Base-by-base conservation (phyloP, 2,797 vertebrate genomes). In the Chelonia mydas region DNA sequence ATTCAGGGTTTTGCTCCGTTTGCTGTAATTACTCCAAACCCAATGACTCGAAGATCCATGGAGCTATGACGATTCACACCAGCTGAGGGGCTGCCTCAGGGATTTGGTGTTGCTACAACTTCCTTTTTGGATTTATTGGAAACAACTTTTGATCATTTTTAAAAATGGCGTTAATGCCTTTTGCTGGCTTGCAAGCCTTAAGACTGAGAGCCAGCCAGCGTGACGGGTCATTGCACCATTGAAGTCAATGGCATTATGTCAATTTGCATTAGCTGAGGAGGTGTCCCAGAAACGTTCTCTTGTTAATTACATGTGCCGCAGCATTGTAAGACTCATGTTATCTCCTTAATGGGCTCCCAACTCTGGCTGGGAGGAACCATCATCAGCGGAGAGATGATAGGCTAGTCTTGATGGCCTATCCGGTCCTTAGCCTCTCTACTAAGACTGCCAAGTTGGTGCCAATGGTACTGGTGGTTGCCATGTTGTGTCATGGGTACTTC, bases 371-470 rank as follows among this genome's bases (percentile, higher is more conserved):
- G 55, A 87, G 45, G 45, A 78, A 31, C 45, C 0, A 1, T n/a
- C 54, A 86, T 27, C 37, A 83, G 61, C 80, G 7, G 74, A 49
- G 45, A 89, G 61, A 33, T 6, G 53, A 2, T 28, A 47, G 27
- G 3, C 19, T 57, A 23, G 27, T 1, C 0, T 1, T 78, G 3
- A 11, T 65, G 74, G 80, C 41, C 87, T 45, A 8, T 28, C 6
- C 3, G 11, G 74, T 49, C 74, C 13, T 28, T 28, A 47, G 74
- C 13, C 45, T 76, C 27, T 47, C 74, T 28, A 28, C 41, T 12
- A 0, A 81, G 53, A 81, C 28, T 55, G 33, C 41, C 84, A 77
- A 68, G 8, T 15, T 54, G 0, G 0, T 87, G 23, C 3, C 85
- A 90, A 28, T 0, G 78, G 0, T 5, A 28, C 16, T 83, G 49